These are phyloP conservation scores for Harlomillsia oculata DNA, from an alignment of 1,140 invertebrate genomes.

Conservation along the genomic window DNA sequence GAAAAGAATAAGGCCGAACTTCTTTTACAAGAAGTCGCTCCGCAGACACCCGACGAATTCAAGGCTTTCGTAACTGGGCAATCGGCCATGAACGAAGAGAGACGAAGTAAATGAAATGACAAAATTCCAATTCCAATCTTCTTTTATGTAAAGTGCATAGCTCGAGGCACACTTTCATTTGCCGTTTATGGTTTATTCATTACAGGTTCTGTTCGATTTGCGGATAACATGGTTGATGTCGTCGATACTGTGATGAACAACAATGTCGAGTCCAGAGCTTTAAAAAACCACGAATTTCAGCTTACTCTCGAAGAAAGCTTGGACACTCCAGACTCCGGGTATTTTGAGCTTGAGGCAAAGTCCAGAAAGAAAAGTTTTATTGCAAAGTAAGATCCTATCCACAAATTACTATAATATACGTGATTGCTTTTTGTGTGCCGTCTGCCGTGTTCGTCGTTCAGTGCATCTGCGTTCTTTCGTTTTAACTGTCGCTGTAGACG, in stretches of 20 bases:
- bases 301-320: not conserved
- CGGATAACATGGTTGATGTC: slow-evolving; percentile 10
- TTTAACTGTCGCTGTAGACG: not conserved
- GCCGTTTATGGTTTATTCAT: not conserved
- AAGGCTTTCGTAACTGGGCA: slow-evolving; percentile 27
- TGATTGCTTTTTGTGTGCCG: no score
- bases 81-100: not conserved
- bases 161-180: not conserved
- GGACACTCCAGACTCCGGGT: slow-evolving; percentile 28
- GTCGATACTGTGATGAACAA: not conserved
- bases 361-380: slow-evolving; percentile 30
- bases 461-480: no score
- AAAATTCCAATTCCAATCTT: not conserved
- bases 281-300: not conserved
- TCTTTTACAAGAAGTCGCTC: slow-evolving; percentile 29
- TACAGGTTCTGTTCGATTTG: slow-evolving; percentile 10
- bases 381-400: slow-evolving; percentile 15
- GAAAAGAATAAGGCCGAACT: slow-evolving; percentile 24
- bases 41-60: slow-evolving; percentile 33
- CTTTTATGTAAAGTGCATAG: not conserved
- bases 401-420: not conserved
- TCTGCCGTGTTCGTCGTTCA: no score
- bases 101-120: slow-evolving; percentile 11
- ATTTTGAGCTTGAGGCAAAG: slow-evolving; percentile 29
- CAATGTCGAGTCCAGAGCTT: not conserved